A percentile compares a stretch with the other conserved stretches of the same genome.
Evolutionary conservation across 2,888 invertebrate genomes (phyloP).

Genomic region (Melieria omissa): DNA sequence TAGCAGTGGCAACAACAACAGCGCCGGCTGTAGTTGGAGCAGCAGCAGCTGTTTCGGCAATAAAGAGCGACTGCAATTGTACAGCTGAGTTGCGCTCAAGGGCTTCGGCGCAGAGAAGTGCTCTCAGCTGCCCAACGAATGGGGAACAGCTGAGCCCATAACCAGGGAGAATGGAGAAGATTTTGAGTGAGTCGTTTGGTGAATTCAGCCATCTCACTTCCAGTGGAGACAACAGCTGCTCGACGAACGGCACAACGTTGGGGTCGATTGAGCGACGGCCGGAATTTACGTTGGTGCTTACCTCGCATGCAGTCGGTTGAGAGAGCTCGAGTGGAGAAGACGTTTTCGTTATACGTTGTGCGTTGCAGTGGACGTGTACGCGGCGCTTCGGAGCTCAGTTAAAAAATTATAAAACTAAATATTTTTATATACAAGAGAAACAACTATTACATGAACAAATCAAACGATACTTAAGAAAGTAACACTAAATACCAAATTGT

Average conservation of each 20-base stretch:
- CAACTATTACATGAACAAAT: not conserved
- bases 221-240: conserved; percentile 9
- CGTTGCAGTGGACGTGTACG: conserved; percentile 14
- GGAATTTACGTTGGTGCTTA: conserved; percentile 36
- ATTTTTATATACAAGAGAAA: conserved; percentile 20
- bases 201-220: not conserved
- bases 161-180: no score
- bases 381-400: conserved; percentile 34
- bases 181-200: no score
- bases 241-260: not conserved
- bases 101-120: no score
- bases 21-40: not conserved
- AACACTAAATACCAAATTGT: conserved; percentile 22
- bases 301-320: conserved; percentile 52
- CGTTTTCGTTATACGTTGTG: conserved; percentile 38
- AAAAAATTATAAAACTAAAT: conserved; percentile 20
- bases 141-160: no score
- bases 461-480: not conserved
- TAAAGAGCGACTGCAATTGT: no score
- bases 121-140: no score
- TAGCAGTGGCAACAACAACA: conserved; percentile 23
- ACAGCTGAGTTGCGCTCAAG: no score
- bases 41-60: not conserved
- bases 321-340: conserved; percentile 56
- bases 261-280: conserved; percentile 3